These are phyloP conservation scores for Syngnathoides biaculeatus DNA, from an alignment of 2,113 vertebrate species.

Conservation along the genomic window DNA sequence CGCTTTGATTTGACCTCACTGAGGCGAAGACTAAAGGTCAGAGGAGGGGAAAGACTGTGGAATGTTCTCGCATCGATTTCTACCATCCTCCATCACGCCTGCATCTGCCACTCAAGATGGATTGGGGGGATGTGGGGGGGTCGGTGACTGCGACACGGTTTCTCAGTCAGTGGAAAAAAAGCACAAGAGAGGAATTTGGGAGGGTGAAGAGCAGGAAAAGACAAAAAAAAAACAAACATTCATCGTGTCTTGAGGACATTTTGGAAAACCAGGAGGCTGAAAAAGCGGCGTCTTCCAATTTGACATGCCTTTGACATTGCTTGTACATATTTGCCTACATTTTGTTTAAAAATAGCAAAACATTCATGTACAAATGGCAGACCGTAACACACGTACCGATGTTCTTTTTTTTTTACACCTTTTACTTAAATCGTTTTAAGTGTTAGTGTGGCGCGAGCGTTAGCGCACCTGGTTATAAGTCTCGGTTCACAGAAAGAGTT, in stretches of 20 bases:
- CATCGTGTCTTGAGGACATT: background rate
- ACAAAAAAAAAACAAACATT: background rate
- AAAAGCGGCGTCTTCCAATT: background rate
- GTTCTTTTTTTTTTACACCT: no score
- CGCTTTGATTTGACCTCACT: slow-evolving; percentile 55
- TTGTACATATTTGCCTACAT: background rate
- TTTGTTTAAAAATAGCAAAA: no score
- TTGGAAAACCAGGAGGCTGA: background rate
- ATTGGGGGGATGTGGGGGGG: slow-evolving; percentile 55
- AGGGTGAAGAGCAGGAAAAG: background rate
- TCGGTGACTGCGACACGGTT: slow-evolving; percentile 19
- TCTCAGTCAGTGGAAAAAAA: slow-evolving; percentile 46
- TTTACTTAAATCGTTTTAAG: no score
- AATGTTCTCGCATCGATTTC: slow-evolving; percentile 60
- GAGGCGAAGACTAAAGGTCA: slow-evolving; percentile 58
- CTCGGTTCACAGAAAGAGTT: no score
- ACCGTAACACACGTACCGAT: no score
- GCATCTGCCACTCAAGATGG: slow-evolving; percentile 55
- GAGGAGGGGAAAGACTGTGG: slow-evolving; percentile 56
- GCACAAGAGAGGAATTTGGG: slow-evolving; percentile 5
- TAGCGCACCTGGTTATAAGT: no score
- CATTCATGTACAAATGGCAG: no score
- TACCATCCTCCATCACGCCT: slow-evolving; percentile 46
- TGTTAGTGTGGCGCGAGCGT: no score
- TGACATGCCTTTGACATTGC: background rate